These are phyloP conservation scores for Amphilophus citrinellus DNA, from an alignment of 2,113 vertebrate species.

Conservation along the genomic window DNA sequence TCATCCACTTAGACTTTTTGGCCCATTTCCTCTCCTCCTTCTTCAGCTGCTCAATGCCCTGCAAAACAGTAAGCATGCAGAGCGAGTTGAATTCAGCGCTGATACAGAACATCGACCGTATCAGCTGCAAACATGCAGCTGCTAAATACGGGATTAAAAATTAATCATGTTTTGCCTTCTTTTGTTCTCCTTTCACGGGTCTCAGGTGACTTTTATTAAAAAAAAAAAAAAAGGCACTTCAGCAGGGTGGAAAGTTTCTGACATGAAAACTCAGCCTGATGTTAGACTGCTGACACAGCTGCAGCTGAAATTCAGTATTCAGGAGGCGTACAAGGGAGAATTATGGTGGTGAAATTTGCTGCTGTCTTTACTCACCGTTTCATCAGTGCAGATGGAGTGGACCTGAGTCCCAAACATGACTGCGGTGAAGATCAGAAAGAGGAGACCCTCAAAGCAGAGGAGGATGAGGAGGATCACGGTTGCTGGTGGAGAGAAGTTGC, in stretches of 20 bases:
- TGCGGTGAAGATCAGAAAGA: conserved; percentile 96
- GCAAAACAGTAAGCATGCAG: conserved; percentile 69
- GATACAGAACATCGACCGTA: not conserved
- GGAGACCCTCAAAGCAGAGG: conserved; percentile 94
- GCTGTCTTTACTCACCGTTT: conserved; percentile 86
- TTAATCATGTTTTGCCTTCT: not conserved
- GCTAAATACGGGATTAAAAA: conserved; percentile 5
- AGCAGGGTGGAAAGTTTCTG: not conserved
- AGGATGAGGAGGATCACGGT: conserved; percentile 97
- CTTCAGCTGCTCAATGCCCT: conserved; percentile 99
- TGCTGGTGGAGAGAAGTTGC: conserved; percentile 93
- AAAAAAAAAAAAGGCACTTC: not conserved
- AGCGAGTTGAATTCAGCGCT: not conserved
- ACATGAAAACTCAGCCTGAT: not conserved
- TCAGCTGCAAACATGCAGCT: not conserved
- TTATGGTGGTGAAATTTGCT: not conserved
- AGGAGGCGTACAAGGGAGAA: not conserved
- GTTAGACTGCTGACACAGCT: not conserved
- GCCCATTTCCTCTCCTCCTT: conserved; percentile 99
- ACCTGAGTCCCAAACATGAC: conserved; percentile 99
- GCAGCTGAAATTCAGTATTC: conserved; percentile 11
- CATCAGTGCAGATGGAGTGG: conserved; percentile 97
- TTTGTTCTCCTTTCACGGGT: not conserved
- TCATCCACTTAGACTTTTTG: conserved; percentile 99
- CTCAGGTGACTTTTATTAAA: conserved; percentile 4